Conservation (phyloP, 1,140 invertebrate genomes). For the Microplitis demolitor region DNA sequence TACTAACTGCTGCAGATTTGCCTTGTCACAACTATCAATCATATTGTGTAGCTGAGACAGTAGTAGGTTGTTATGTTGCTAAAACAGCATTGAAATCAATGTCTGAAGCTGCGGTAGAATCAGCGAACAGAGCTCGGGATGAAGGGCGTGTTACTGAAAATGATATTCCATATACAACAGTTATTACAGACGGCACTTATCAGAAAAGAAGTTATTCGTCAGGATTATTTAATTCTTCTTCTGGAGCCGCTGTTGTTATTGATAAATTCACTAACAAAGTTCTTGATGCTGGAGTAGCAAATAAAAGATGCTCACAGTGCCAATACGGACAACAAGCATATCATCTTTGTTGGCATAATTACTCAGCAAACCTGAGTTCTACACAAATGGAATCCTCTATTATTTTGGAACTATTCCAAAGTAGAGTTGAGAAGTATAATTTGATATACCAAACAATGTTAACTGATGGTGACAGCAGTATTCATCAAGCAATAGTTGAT, state of each 20-base stretch:
- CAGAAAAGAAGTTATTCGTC: neutral
- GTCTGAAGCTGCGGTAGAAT: neutral
- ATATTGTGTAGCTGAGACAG: neutral
- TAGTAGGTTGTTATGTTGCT: neutral
- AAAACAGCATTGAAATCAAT: neutral
- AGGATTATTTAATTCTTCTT: neutral
- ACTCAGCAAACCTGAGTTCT: neutral
- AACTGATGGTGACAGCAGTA: slow-evolving; percentile 40
- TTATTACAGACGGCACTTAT: neutral
- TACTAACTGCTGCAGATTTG: neutral
- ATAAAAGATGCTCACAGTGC: neutral
- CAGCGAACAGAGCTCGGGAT: neutral
- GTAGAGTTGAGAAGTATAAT: neutral
- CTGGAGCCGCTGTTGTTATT: neutral
- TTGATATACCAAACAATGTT: slow-evolving; percentile 36
- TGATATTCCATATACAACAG: neutral
- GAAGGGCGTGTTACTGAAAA: neutral
- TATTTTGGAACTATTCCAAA: neutral
- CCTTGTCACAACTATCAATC: neutral
- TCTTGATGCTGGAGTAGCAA: neutral
- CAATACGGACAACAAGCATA: neutral
- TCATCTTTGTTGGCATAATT: neutral
- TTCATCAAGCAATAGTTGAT: slow-evolving; percentile 23
- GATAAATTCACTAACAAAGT: neutral
- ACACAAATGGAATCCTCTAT: neutral